These are phyloP conservation scores for Enhydra lutris DNA, from an alignment of 2,113 vertebrate genomes.

Conservation along the genomic window DNA sequence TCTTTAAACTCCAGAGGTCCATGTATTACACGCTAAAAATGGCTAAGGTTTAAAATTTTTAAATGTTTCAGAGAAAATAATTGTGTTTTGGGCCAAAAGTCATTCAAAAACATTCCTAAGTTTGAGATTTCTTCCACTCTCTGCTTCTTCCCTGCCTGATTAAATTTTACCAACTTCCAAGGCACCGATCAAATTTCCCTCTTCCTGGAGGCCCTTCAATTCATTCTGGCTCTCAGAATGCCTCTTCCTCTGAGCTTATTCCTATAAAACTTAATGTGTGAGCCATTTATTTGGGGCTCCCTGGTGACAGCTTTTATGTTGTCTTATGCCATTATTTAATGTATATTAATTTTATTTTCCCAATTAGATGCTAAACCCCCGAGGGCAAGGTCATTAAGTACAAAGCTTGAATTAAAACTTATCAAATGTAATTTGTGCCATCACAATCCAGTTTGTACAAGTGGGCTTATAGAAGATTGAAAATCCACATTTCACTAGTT, in stretches of 20 bases:
- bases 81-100: constrained; percentile 11
- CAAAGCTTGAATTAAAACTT: constrained; percentile 46
- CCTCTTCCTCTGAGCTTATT: constrained; percentile 31
- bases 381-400: constrained; percentile 41
- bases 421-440: constrained; percentile 20
- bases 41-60: neutral
- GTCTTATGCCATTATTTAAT: constrained; percentile 56
- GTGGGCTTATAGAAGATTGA: neutral
- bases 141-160: neutral
- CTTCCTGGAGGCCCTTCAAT: neutral
- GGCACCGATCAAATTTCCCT: neutral
- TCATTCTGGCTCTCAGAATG: neutral
- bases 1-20: neutral
- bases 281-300: constrained; percentile 37
- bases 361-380: constrained; percentile 43
- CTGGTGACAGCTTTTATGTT: constrained; percentile 43
- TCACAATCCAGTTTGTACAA: constrained; percentile 1
- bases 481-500: neutral
- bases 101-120: constrained; percentile 3
- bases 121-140: constrained; percentile 1
- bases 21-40: neutral
- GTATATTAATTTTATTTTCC: constrained; percentile 68
- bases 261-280: constrained; percentile 20
- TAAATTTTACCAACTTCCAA: neutral
- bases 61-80: constrained; percentile 29